phyloP scores from a whole-genome alignment of 2,113 vertebrate genomes.

The Atherinomorus stipes region DNA sequence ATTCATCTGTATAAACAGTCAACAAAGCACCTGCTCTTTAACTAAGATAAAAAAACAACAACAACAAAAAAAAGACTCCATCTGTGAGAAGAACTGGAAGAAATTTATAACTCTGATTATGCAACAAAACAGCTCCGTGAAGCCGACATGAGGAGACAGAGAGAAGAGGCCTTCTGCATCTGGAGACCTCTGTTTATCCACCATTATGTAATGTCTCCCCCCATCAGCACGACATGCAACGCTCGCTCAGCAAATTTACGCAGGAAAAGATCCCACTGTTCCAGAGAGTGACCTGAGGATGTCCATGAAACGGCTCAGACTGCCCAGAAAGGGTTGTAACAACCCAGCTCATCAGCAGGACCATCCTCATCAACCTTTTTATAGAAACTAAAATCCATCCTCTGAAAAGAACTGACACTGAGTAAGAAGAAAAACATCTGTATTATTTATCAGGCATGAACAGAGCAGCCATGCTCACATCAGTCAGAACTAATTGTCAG shows the following conservation, averaged over 20 bases:
- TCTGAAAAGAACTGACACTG: too few species aligned
- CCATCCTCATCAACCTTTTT: too few species aligned
- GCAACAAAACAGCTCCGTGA: constrained; percentile 47
- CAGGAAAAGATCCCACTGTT: not conserved
- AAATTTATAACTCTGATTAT: constrained; percentile 66
- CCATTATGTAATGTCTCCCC: constrained; percentile 44
- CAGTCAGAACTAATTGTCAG: too few species aligned
- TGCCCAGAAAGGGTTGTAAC: too few species aligned
- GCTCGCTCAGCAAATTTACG: not conserved
- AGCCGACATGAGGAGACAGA: constrained; percentile 48
- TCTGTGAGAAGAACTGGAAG: constrained; percentile 52
- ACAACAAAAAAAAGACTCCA: too few species aligned
- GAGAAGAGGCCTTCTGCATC: constrained; percentile 47
- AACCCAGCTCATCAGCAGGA: too few species aligned
- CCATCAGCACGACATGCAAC: constrained; percentile 7
- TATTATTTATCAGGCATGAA: too few species aligned
- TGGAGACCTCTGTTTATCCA: constrained; percentile 50
- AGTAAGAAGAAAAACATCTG: too few species aligned
- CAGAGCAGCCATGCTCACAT: too few species aligned
- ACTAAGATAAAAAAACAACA: not conserved
- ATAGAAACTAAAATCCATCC: too few species aligned
- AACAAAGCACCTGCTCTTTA: constrained; percentile 16
- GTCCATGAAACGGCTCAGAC: too few species aligned
- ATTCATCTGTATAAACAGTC: constrained; percentile 10
- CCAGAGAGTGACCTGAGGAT: too few species aligned